Evolutionary conservation across 2,797 vertebrate species (phyloP).

Genomic region (Lutjanus campechanus): DNA sequence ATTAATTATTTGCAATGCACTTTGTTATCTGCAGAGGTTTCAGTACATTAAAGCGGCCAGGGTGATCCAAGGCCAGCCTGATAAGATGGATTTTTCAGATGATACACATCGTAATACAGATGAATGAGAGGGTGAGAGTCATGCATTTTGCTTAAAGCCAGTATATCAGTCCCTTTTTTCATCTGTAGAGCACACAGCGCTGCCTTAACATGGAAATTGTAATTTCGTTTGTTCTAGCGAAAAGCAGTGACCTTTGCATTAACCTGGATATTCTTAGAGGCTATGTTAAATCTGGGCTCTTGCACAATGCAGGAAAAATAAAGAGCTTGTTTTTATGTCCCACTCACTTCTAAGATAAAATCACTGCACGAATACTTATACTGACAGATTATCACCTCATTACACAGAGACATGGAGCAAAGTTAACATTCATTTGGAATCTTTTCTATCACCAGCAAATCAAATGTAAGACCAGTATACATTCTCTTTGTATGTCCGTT

Average conservation of each 20-base stretch:
- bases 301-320: neutral
- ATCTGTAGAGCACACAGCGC: slow-evolving; percentile 10
- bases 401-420: neutral
- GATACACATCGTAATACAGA: slow-evolving; percentile 28
- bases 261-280: neutral
- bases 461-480: neutral
- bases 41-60: neutral
- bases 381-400: neutral
- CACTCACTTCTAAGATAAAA: neutral
- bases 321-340: neutral
- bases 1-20: neutral
- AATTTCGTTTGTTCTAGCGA: neutral
- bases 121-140: slow-evolving; percentile 32
- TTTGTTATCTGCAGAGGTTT: neutral
- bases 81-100: slow-evolving; percentile 48
- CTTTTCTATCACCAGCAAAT: neutral
- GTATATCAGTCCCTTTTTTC: slow-evolving; percentile 1
- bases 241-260: slow-evolving; percentile 18
- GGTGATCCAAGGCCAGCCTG: slow-evolving; percentile 33
- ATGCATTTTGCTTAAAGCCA: slow-evolving; percentile 21
- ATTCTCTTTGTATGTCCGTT: neutral
- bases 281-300: neutral
- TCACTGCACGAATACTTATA: neutral
- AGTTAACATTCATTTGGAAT: neutral
- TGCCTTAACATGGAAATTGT: neutral